Evolutionary conservation across 2,797 vertebrate genomes (phyloP), one percentile per base, ranked within the genome.

Genomic region (Aphelocoma californica): DNA sequence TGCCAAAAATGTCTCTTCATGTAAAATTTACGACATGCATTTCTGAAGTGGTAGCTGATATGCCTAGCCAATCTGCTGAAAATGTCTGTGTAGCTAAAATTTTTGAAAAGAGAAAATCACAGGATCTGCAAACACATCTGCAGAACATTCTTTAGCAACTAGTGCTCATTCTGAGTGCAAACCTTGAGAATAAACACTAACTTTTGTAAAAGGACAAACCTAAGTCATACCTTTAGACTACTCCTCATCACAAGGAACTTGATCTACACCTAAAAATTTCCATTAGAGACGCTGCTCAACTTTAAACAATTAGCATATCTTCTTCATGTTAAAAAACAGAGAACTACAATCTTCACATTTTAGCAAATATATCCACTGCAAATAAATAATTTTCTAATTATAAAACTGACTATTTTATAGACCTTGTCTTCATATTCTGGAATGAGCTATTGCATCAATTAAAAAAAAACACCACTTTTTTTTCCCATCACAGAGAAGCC

Each of bases 331-430:
- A 51, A 93, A 75, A 73, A 34, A 0, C 14, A 88, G 36, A 70
- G 17, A 5, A 89, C 71, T 28, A 61, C 62, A 80, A 51, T 58
- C 48, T n/a, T 61, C 31, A 67, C 62, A 67, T 81, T 87, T 84
- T 74, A 62, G 50, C 16, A 94, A 93, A 82, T 64, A 48, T 42
- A 61, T 80, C 71, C 77, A 32, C 60, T 89, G 85, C 32, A 92
- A 95, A 90, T 86, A 95, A 92, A 90, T 95, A 71, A 79, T 81
- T 95, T 97, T 93, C 70, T 94, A 94, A 88, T 97, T 96, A 92
- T 74, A 93, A 97, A 94, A 81, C 62, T 51, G 73, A 74, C 67
- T 90, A 58, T 36, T 94, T 95, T 89, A 95, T 86, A 90, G 81
- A 89, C 19, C 24, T 60, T 69, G 31, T 89, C 97, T 85, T 93